Percentiles rank a stretch among this genome's conserved stretches.
Evolutionary conservation across 2,797 vertebrate genomes (phyloP).

Genomic region (Lophius americanus): DNA sequence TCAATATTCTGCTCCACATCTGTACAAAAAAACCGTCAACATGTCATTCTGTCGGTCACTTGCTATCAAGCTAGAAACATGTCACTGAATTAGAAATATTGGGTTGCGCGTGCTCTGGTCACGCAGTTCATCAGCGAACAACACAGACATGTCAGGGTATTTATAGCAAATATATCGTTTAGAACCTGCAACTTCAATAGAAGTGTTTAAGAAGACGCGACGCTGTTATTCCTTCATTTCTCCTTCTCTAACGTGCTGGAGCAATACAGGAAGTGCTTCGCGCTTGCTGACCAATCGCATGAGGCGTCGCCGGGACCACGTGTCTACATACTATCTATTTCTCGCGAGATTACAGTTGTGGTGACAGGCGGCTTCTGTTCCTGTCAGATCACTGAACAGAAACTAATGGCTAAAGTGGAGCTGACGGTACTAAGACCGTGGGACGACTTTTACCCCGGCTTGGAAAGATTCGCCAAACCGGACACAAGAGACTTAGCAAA

Average conservation of each 20-base stretch:
- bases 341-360: slow-evolving; percentile 43
- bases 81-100: neutral
- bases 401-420: slow-evolving; percentile 85
- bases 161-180: neutral
- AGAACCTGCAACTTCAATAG: neutral
- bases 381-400: slow-evolving; percentile 15
- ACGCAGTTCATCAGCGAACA: neutral
- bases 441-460: slow-evolving; percentile 91
- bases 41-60: neutral
- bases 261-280: slow-evolving; percentile 37
- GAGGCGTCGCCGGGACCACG: neutral
- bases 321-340: neutral
- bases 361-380: neutral
- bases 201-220: neutral
- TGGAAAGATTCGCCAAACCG: slow-evolving; percentile 88
- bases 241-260: neutral
- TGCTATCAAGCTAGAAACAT: neutral
- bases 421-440: slow-evolving; percentile 87
- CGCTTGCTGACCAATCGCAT: slow-evolving; percentile 41
- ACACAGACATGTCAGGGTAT: neutral
- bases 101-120: neutral
- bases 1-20: slow-evolving; percentile 80
- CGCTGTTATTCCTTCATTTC: neutral
- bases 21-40: slow-evolving; percentile 16
- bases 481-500: slow-evolving; percentile 86